Percentiles rank a stretch among this genome's conserved stretches.
Conservation (phyloP, 2,113 vertebrate species). For the Jaculus jaculus region DNA sequence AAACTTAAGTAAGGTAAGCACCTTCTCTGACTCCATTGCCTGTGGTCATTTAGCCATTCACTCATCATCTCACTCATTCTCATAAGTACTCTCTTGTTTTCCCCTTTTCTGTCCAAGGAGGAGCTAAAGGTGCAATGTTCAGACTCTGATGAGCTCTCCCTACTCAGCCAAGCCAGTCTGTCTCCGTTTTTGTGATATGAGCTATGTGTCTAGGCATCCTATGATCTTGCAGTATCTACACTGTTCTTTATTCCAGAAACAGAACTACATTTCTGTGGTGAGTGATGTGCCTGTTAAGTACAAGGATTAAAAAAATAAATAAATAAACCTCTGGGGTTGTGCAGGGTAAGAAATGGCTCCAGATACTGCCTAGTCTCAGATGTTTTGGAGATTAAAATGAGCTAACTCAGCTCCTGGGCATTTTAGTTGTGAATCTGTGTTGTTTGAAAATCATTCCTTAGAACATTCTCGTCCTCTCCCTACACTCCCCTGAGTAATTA, state of each 20-base stretch:
- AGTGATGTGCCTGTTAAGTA: conserved; percentile 49
- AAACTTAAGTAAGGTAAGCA: neutral
- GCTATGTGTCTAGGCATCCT: conserved; percentile 35
- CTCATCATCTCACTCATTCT: neutral
- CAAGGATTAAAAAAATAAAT: conserved; percentile 42
- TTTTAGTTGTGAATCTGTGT: conserved; percentile 52
- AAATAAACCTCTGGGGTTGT: conserved; percentile 40
- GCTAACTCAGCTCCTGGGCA: conserved; percentile 35
- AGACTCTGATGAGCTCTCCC: neutral
- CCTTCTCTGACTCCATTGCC: neutral
- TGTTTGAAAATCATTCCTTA: conserved; percentile 40
- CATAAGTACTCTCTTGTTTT: neutral
- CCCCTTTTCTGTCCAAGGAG: neutral
- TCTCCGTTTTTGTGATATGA: conserved; percentile 24
- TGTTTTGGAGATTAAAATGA: conserved; percentile 59
- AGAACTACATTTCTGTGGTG: conserved; percentile 40
- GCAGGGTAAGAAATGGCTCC: conserved; percentile 27
- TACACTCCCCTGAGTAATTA: conserved; percentile 37
- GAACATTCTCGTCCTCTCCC: conserved; percentile 29
- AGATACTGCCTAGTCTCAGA: conserved; percentile 51
- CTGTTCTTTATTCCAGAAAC: neutral
- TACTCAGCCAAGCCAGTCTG: neutral
- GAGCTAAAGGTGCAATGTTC: neutral
- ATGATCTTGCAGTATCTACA: conserved; percentile 32
- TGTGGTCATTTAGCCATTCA: neutral